Evolutionary conservation across 2,888 invertebrate species (phyloP), one percentile per base, ranked within the genome.

Genomic region (Therioaphis trifolii): DNA sequence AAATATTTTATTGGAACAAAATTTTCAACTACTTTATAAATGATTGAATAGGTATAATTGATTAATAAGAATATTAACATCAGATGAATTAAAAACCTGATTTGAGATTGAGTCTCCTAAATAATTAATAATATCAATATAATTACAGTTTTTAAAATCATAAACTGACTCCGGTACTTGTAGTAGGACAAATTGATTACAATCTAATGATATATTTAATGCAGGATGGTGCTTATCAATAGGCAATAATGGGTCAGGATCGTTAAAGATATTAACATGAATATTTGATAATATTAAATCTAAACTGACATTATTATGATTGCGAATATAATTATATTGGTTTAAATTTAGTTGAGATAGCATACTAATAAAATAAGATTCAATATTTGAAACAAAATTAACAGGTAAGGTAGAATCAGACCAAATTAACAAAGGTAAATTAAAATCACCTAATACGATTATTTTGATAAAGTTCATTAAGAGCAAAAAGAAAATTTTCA

Each of bases 321-420:
- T 69, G 21, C 69, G 43, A 43, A 69, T 69, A 40, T 5, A 43
- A 46, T 69, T 69, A 69, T 43, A 69, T 69, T 43, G 69, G 7
- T 69, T 43, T 46, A 69, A 69, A 69, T 69, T 69, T 12, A 69
- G 24, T 5, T 69, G 69, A 40, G 69, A 69, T 69, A 69, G 14
- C 68, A 69, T 58, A 58, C 12, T 58, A 3, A 21, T 58, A 21
- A 58, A 58, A 58, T 58, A 58, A 58, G 58, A 58, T 21, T 43
- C 46, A 69, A 69, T 69, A 21, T 69, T 4, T 4, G 46, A 69
- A 69, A 14, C 21, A 46, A 43, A 69, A 46, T 43, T 69, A 24
- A 46, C 21, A 43, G 43, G 69, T 40, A 43, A 24, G 46, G 69
- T 15, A 69, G 40, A 24, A 68, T 40, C 18, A 15, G 43, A 15